Conservation (phyloP, 1,140 invertebrate species). For the Drosophila sulfurigaster region DNA sequence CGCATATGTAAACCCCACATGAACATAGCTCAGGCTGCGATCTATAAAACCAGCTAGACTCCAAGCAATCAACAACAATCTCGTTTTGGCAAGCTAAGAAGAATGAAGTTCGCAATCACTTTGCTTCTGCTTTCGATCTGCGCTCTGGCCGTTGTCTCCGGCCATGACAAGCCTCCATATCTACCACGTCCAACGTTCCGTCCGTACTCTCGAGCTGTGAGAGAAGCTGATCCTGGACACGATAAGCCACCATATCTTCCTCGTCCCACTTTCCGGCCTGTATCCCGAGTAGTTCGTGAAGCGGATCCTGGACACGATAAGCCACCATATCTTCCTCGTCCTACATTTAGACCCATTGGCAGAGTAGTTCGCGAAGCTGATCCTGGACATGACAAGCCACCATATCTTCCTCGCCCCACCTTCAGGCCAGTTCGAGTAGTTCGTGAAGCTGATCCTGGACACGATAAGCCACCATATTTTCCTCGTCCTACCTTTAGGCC, state of each 20-base stretch:
- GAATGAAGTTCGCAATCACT: slow-evolving; percentile 34
- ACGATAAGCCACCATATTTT: neutral
- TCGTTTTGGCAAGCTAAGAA: slow-evolving; percentile 7
- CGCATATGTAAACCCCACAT: neutral
- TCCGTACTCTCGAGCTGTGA: neutral
- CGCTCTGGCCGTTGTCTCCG: slow-evolving; percentile 3
- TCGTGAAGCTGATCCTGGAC: neutral
- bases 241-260: slow-evolving; percentile 18
- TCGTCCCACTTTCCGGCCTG: neutral
- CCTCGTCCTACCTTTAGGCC: neutral
- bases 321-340: slow-evolving; percentile 21
- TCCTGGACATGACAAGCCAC: neutral
- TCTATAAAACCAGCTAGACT: slow-evolving; percentile 19
- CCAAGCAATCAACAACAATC: slow-evolving; percentile 27
- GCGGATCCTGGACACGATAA: slow-evolving; percentile 9
- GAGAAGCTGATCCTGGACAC: slow-evolving; percentile 20
- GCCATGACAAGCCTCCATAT: neutral
- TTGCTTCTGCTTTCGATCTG: slow-evolving; percentile 21
- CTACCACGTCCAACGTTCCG: slow-evolving; percentile 15
- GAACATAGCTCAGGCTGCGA: too few relatives aligned
- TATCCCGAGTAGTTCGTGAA: slow-evolving; percentile 3
- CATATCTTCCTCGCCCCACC: slow-evolving; percentile 4
- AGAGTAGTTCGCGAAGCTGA: slow-evolving; percentile 3
- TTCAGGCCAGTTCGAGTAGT: neutral
- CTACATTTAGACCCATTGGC: neutral